Percentiles rank a stretch among this genome's conserved stretches.
These are phyloP conservation scores for Hozukius guyotensis DNA, from an alignment of 2,797 vertebrate genomes.

Conservation along the genomic window DNA sequence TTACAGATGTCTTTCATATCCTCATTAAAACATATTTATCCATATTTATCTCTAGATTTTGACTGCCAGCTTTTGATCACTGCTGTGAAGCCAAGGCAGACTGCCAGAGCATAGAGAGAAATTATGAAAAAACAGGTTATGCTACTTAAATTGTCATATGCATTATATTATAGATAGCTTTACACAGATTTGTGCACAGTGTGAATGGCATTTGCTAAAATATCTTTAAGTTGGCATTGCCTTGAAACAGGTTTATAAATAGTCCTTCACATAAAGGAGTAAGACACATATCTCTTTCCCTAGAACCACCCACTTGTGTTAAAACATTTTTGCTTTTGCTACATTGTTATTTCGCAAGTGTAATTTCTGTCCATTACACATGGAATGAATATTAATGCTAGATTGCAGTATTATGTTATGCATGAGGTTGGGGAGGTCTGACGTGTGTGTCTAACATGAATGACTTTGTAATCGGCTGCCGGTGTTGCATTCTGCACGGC, in stretches of 20 bases:
- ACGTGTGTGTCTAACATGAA: not conserved
- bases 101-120: conserved; percentile 16
- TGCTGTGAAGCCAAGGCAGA: conserved; percentile 18
- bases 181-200: conserved; percentile 1
- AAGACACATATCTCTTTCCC: not conserved
- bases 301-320: conserved; percentile 10
- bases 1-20: not conserved
- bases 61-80: conserved; percentile 14
- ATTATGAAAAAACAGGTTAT: not conserved
- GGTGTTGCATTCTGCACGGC: not conserved
- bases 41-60: not conserved
- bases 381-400: not conserved
- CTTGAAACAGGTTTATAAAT: conserved; percentile 25
- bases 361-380: not conserved
- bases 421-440: not conserved
- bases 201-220: conserved; percentile 15
- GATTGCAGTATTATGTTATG: not conserved
- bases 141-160: not conserved
- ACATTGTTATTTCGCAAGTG: not conserved
- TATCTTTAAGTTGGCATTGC: conserved; percentile 13
- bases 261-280: conserved; percentile 10
- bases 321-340: not conserved
- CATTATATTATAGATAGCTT: not conserved
- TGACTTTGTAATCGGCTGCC: not conserved
- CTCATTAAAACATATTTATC: conserved; percentile 31